A percentile compares a stretch with the other conserved stretches of the same genome.
Conservation (phyloP, 2,113 vertebrate species). For the Dipodomys spectabilis region DNA sequence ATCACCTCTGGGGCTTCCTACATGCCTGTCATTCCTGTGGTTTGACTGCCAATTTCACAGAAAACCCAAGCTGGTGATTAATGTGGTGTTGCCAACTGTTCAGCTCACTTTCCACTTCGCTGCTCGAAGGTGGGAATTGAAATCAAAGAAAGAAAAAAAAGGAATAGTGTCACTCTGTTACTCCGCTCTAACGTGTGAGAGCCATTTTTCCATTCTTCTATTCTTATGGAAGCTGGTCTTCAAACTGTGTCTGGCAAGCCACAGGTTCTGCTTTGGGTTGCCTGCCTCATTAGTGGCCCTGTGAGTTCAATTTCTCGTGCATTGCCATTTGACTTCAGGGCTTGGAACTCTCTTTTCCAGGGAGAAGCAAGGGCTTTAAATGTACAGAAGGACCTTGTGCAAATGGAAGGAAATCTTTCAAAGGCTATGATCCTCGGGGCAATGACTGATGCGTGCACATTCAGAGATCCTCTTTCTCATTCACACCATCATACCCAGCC, state of each 20-base stretch:
- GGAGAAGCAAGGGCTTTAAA: not conserved
- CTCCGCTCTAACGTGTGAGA: not conserved
- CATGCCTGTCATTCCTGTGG: not conserved
- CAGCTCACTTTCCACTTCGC: not conserved
- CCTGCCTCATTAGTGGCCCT: not conserved
- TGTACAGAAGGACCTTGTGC: not conserved
- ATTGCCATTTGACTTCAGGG: not conserved
- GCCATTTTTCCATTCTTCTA: not conserved
- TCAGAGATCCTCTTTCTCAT: not conserved
- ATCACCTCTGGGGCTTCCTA: not conserved
- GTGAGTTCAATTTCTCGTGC: not conserved
- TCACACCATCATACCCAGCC: rapidly evolving
- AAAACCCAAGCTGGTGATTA: not conserved
- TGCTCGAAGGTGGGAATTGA: not conserved
- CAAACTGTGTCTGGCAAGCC: not conserved
- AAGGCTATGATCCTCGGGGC: not conserved
- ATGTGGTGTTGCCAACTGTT: not conserved
- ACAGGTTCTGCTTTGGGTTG: not conserved
- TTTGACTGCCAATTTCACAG: not conserved
- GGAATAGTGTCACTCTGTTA: not conserved
- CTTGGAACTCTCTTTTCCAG: not conserved
- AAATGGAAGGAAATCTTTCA: not conserved
- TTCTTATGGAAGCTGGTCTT: not conserved
- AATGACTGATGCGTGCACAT: not conserved
- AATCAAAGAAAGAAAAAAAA: not conserved